Evolutionary conservation across 2,888 invertebrate species (phyloP), one percentile per base, ranked within the genome.

Genomic region (Leptarthrus brevirostris): DNA sequence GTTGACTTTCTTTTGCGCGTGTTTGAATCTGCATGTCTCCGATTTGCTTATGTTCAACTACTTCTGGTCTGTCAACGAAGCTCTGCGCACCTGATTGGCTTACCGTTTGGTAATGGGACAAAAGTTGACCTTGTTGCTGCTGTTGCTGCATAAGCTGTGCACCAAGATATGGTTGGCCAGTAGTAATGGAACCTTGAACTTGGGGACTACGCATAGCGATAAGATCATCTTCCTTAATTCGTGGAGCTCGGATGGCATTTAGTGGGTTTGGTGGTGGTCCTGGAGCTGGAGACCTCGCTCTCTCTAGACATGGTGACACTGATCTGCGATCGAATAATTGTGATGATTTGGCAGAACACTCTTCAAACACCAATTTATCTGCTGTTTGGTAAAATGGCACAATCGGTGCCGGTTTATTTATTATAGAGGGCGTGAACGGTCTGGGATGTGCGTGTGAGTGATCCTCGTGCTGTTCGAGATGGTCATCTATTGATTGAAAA

Each of bases 381-480:
- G 81, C 76, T 14, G 83, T 84, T 84, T 94, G 94, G 81, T 94
- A 94, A 79, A 89, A 90, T 6, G 94, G 94, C 78, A 94, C 89
- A 64, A 90, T 87, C 10, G 93, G 90, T 1, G 92, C 91, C 24
- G 93, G 91, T 76, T 83, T 84, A 81, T 92, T 92, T 74, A 90
- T 90, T 85, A 89, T 84, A 80, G 91, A 91, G 0, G 93, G 92
- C 18, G 92, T 92, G 74, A 87, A 86, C 3, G 92, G 88, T 73
- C 91, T 86, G 1, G 82, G 81, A 40, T 74, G 81, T 18, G 81
- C 80, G 74, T 80, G 80, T 18, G 83, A 82, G 44, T 84, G 82
- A 56, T 84, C 84, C 52, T 80, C 79, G 14, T 80, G 80, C 80
- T 84, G 79, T 49, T 80, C 52, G 18, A 18, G n/a, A 77, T 89